phyloP scores from a whole-genome alignment of 2,888 invertebrate species.

The Dyspetes luteomarginatus region DNA sequence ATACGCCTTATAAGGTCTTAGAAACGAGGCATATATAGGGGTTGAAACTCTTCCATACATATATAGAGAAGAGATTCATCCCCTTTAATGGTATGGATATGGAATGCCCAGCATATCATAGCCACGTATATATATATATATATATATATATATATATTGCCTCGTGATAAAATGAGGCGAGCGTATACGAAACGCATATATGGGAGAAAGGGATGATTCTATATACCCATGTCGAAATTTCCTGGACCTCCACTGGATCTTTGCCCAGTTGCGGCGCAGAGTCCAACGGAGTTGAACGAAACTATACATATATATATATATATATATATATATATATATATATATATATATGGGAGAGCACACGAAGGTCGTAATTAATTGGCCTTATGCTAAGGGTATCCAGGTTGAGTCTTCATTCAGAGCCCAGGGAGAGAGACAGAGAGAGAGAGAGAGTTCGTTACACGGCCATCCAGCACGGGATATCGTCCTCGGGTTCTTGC shows the following conservation, averaged over 20 bases:
- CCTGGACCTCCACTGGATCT: constrained; percentile 21
- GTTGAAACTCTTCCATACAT: background rate
- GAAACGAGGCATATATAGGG: background rate
- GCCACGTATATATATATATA: too few species aligned
- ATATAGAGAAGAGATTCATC: constrained; percentile 13
- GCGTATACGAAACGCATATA: constrained; percentile 28
- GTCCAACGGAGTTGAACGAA: constrained; percentile 18
- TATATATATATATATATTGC: background rate
- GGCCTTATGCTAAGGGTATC: constrained; percentile 58
- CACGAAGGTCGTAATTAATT: constrained; percentile 59
- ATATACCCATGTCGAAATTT: constrained; percentile 11
- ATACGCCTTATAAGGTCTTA: too few species aligned
- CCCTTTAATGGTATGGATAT: constrained; percentile 4
- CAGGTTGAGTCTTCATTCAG: constrained; percentile 47
- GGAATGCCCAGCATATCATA: constrained; percentile 29
- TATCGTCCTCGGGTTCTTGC: constrained; percentile 47
- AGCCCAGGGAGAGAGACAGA: too few species aligned
- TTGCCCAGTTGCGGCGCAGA: constrained; percentile 9
- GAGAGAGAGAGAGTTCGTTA: constrained; percentile 36
- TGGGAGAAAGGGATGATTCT: constrained; percentile 27
- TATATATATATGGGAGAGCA: background rate
- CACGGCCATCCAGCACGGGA: constrained; percentile 26
- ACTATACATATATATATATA: too few species aligned
- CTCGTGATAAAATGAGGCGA: constrained; percentile 32
- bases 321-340: too few species aligned